Conservation (phyloP, 2,888 invertebrate species). For the Spisula subtruncata region DNA sequence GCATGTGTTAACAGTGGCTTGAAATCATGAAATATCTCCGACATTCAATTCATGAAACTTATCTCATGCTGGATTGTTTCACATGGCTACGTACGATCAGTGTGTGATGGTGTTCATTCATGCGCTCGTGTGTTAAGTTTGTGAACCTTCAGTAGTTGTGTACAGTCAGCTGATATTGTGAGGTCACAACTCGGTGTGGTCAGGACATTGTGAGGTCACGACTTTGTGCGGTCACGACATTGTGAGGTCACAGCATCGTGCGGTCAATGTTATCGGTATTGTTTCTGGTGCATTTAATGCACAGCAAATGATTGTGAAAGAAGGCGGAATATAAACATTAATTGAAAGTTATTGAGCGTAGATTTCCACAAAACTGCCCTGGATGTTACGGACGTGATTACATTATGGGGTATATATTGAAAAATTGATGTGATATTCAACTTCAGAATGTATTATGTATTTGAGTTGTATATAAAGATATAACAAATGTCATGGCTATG, state of each 20-base stretch:
- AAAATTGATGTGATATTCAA: neutral
- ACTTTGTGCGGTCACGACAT: neutral
- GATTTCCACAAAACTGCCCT: neutral
- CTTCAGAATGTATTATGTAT: neutral
- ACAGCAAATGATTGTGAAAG: neutral
- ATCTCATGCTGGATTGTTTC: constrained; percentile 11
- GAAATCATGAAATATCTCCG: neutral
- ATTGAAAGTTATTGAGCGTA: neutral
- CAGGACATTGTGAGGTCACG: no score
- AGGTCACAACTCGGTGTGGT: neutral
- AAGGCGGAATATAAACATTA: neutral
- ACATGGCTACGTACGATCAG: neutral
- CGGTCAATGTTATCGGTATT: no score
- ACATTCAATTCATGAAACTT: constrained; percentile 11
- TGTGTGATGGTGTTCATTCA: neutral
- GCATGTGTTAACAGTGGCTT: neutral
- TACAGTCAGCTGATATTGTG: neutral
- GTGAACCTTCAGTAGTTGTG: neutral
- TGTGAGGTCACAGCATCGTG: neutral
- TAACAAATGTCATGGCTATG: no score
- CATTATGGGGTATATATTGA: neutral
- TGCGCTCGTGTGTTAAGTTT: no score
- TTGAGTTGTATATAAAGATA: neutral
- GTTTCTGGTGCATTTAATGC: neutral
- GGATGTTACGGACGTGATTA: neutral